phyloP scores from a whole-genome alignment of 2,797 vertebrate species.

The Hozukius guyotensis region DNA sequence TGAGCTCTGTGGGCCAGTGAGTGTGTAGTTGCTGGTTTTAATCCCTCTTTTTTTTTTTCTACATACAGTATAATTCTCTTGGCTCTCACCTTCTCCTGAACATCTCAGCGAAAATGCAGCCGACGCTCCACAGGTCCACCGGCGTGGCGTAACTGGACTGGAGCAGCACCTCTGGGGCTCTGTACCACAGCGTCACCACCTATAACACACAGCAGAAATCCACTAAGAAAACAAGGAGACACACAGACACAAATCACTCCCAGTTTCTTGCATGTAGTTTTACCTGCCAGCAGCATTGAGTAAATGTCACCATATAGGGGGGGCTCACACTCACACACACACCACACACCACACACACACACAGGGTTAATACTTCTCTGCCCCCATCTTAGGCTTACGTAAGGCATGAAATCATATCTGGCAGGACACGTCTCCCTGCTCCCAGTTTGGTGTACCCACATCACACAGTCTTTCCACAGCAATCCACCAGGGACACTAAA shows the following conservation, averaged over 20 bases:
- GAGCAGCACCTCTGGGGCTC: slow-evolving; percentile 92
- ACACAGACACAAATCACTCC: background rate
- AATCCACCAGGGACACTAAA: slow-evolving; percentile 37
- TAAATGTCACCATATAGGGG: slow-evolving; percentile 24
- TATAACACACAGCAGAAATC: slow-evolving; percentile 47
- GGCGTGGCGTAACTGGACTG: slow-evolving; percentile 92
- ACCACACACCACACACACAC: background rate
- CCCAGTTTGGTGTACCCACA: slow-evolving; percentile 62
- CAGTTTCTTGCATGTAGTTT: background rate
- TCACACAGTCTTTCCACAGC: slow-evolving; percentile 67
- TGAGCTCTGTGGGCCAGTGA: background rate
- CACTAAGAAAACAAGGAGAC: slow-evolving; percentile 2
- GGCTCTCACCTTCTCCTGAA: slow-evolving; percentile 89
- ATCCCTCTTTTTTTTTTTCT: too few species aligned
- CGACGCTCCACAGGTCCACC: slow-evolving; percentile 94
- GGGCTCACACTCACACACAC: background rate
- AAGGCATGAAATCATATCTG: slow-evolving; percentile 81
- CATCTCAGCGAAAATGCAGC: slow-evolving; percentile 96
- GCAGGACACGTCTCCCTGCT: slow-evolving; percentile 61
- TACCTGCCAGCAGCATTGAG: slow-evolving; percentile 12
- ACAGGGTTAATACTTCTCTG: slow-evolving; percentile 55
- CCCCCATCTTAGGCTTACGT: slow-evolving; percentile 60
- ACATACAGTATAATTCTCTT: background rate
- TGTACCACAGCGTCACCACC: slow-evolving; percentile 96
- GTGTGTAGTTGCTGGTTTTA: background rate